Percentiles rank a stretch among this genome's conserved stretches.
Conservation (phyloP, 2,888 invertebrate species). For the Mactromeris polynyma region DNA sequence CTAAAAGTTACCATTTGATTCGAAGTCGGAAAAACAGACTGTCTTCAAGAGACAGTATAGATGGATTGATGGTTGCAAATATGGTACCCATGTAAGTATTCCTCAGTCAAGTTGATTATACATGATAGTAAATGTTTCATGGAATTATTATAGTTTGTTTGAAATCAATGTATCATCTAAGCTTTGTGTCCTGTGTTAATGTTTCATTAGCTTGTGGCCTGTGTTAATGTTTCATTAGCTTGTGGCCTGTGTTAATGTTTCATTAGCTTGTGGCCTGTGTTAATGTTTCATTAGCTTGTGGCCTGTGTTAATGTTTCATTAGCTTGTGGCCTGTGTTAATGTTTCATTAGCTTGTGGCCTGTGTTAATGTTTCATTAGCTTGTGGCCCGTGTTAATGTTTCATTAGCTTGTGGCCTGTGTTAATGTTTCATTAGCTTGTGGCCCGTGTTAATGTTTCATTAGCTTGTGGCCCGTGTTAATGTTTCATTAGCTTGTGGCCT, state of each 20-base stretch:
- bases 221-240: background rate
- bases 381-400: no score
- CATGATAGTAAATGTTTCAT: background rate
- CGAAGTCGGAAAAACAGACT: background rate
- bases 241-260: background rate
- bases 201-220: background rate
- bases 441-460: no score
- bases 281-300: no score
- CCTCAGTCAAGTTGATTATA: background rate
- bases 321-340: no score
- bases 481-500: no score
- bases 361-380: no score
- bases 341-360: no score
- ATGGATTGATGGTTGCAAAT: background rate
- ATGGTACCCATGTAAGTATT: background rate
- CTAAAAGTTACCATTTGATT: constrained; percentile 8
- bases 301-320: no score
- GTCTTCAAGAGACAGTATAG: background rate
- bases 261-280: background rate
- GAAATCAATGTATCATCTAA: background rate
- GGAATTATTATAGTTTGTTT: background rate
- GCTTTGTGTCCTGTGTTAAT: background rate
- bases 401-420: no score
- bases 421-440: no score
- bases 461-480: no score